Evolutionary conservation across 2,797 vertebrate species (phyloP).

Genomic region (Acipenser transmontanus): DNA sequence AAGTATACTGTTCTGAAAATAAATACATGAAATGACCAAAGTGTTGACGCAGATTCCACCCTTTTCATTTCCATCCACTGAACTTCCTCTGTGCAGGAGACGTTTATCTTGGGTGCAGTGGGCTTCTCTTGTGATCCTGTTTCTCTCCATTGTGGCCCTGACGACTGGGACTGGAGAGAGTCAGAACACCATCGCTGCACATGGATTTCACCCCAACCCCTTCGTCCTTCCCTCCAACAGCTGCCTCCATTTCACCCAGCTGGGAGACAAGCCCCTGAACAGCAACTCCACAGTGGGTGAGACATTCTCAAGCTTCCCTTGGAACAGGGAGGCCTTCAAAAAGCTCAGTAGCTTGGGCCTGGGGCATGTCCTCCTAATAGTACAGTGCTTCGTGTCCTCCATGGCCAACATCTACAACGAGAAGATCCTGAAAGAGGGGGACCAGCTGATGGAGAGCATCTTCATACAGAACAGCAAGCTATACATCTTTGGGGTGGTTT

Average conservation of each 20-base stretch:
- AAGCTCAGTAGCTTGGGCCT: constrained; percentile 69
- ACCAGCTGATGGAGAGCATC: constrained; percentile 83
- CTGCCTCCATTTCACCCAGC: constrained; percentile 67
- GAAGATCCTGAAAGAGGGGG: constrained; percentile 92
- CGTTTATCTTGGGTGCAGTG: constrained; percentile 87
- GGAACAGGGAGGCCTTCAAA: constrained; percentile 57
- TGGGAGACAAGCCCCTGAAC: constrained; percentile 54
- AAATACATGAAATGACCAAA: too few species aligned
- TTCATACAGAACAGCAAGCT: constrained; percentile 93
- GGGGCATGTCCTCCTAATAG: constrained; percentile 80
- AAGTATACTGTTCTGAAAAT: too few species aligned
- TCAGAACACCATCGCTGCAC: constrained; percentile 56
- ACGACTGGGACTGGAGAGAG: constrained; percentile 65
- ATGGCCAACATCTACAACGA: constrained; percentile 98
- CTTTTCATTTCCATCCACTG: too few species aligned
- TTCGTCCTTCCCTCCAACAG: constrained; percentile 75
- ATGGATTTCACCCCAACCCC: constrained; percentile 64
- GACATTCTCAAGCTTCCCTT: constrained; percentile 55
- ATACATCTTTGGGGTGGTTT: constrained; percentile 83
- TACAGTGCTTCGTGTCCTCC: constrained; percentile 90
- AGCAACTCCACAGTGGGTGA: constrained; percentile 39
- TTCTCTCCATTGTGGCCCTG: constrained; percentile 85
- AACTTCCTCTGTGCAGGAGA: constrained; percentile 55
- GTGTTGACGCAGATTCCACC: too few species aligned
- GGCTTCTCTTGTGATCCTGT: constrained; percentile 84